Conservation (phyloP, 1,140 invertebrate species). For the Anastatus disparis region DNA sequence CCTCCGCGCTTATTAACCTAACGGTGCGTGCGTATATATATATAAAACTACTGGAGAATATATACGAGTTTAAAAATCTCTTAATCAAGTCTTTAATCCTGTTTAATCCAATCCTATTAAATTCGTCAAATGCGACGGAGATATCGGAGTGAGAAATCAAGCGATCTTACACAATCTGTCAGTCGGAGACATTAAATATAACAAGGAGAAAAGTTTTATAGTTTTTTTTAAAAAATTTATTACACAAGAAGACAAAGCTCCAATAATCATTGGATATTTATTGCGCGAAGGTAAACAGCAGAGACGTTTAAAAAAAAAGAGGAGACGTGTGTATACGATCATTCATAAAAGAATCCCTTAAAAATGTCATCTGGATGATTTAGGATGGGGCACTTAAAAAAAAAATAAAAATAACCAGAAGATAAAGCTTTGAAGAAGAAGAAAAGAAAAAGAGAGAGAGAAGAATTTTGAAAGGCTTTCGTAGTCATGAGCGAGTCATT, state of each 20-base stretch:
- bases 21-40: too few species aligned
- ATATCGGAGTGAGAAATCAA: too few species aligned
- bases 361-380: not conserved
- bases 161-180: too few species aligned
- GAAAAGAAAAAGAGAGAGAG: too few species aligned
- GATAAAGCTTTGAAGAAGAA: too few species aligned
- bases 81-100: too few species aligned
- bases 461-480: constrained; percentile 5
- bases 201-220: not conserved
- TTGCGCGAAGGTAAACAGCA: constrained; percentile 5
- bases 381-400: not conserved
- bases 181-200: not conserved
- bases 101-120: too few species aligned
- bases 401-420: too few species aligned
- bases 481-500: not conserved
- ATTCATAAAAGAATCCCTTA: not conserved
- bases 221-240: not conserved
- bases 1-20: too few species aligned
- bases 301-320: not conserved
- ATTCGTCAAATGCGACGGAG: too few species aligned
- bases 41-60: too few species aligned
- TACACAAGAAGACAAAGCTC: not conserved
- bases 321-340: not conserved
- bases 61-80: too few species aligned
- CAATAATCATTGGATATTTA: constrained; percentile 8